phyloP scores from a whole-genome alignment of 2,888 invertebrate species.

The Dryobotodes eremita region DNA sequence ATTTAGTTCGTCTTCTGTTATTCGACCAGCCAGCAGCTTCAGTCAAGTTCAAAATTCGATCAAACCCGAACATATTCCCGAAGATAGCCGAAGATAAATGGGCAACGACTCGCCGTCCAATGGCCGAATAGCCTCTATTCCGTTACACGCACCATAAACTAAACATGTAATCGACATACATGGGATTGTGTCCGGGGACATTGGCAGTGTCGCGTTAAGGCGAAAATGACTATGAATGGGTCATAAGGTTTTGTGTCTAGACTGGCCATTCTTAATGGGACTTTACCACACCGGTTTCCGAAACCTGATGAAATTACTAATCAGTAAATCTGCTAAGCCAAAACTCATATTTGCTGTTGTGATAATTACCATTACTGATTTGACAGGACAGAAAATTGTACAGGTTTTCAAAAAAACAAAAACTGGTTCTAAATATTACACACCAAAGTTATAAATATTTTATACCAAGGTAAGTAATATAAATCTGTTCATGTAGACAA shows the following conservation, averaged over 20 bases:
- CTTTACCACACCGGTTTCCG: background rate
- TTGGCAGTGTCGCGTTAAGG: conserved; percentile 31
- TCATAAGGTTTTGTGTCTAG: conserved; percentile 44
- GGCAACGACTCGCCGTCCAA: conserved; percentile 21
- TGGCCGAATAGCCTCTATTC: conserved; percentile 33
- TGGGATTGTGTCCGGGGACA: conserved; percentile 30
- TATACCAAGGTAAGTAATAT: no score
- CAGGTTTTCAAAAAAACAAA: background rate
- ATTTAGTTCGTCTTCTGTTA: background rate
- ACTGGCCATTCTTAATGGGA: conserved; percentile 6
- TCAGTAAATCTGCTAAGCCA: background rate
- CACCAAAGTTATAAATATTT: background rate
- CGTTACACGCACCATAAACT: conserved; percentile 67
- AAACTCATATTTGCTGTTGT: background rate
- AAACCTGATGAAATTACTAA: background rate
- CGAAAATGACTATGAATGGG: conserved; percentile 60
- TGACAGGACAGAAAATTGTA: background rate
- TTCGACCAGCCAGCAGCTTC: background rate
- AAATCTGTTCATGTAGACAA: background rate
- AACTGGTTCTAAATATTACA: background rate
- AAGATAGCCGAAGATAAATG: conserved; percentile 46
- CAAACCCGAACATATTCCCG: conserved; percentile 13
- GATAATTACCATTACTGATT: background rate
- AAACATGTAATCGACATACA: conserved; percentile 60
- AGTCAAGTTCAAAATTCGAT: background rate